Base-by-base conservation (phyloP, 2,113 vertebrate genomes). In the Strix aluco region DNA sequence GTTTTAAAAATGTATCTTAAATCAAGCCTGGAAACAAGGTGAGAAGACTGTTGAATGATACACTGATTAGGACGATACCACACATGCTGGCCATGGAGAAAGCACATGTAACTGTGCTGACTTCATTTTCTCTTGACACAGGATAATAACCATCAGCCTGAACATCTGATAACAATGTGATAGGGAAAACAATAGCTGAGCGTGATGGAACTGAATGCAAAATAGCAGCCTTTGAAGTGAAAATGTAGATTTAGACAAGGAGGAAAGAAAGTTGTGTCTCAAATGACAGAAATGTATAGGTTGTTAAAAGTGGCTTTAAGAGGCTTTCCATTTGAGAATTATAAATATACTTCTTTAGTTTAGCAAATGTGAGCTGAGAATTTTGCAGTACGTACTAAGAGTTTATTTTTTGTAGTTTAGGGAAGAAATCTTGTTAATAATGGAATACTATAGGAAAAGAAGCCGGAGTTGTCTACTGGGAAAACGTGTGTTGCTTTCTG, bases 111-210 rank as follows among this genome's bases (percentile, higher is more conserved):
- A 89, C 94, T 96, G 51, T 84, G 84, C 86, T 97, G 94, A 92
- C 92, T 97, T 97, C 88, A 91, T 97, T 93, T 97, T 96, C 54
- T 80, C 74, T 75, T 93, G 81, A 57, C 34, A 61, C 59, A 6
- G 0, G 9, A 81, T 71, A 84, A 96, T 93, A 96, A 66, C 78
- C 73, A 51, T 70, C 90, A 97, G 81, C 49, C 87, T 91, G 74
- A 93, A 96, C 75, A 78, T 73, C 90, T 92, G 80, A 90, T 91
- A 88, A 93, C 82, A 94, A 30, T 65, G 32, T 0, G 8, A 90
- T 40, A 87, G 38, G 38, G 80, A 61, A 95, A 85, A 65, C 74
- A 96, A 95, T 57, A 40, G 58, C 40, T 75, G 42, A 79, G 61
- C 34, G 8, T 30, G 44, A 51, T 73, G 78, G 83, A 95, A 55